Base-by-base conservation (phyloP, 2,888 invertebrate genomes). In the Lasioglossum oenotherae region DNA sequence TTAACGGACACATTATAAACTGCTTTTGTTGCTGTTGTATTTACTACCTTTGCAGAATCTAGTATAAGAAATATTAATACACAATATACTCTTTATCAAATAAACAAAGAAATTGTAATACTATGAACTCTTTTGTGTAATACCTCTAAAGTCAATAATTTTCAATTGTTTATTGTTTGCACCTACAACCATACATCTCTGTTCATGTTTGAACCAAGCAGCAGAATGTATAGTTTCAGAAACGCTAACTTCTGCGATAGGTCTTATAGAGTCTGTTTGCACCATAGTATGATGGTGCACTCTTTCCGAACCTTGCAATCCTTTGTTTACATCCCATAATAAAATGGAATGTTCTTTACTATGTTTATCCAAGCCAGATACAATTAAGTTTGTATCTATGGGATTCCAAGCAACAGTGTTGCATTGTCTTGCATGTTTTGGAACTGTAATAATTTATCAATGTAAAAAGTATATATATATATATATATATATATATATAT, bases 361-460 rank as follows among this genome's bases (percentile, higher is more conserved):
- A 94, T 98, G 97, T 94, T 98, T 98, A 92, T 99, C 99, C 92
- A 99, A 96, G 0, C 98, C 99, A 80, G 97, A 98, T 0, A 98
- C 98, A 84, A 99, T 95, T 91, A 98, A 96, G 94, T 98, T 97
- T 38, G 96, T 96, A 91, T 99, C 98, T 19, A 96, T 95, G 49
- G 97, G 97, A 95, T 98, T 98, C 99, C 99, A 99, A 49, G 98
- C 97, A 23, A 99, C 96, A 0, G 97, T 97, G 92, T 98, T 98
- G 94, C 99, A 99, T 88, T 98, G 97, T 14, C 99, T 96, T 19
- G 97, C 97, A 94, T 98, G 98, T 79, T 98, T 97, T 0, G 98
- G 98, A 80, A 97, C 98, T 98, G 92, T 23, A 94, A 87, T 10
- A 67, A 78, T 77, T 38, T 19, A 8, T 35, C 10, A 73, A 78